Base-by-base conservation (phyloP, 1,140 invertebrate genomes). In the Pogonus chalceus region DNA sequence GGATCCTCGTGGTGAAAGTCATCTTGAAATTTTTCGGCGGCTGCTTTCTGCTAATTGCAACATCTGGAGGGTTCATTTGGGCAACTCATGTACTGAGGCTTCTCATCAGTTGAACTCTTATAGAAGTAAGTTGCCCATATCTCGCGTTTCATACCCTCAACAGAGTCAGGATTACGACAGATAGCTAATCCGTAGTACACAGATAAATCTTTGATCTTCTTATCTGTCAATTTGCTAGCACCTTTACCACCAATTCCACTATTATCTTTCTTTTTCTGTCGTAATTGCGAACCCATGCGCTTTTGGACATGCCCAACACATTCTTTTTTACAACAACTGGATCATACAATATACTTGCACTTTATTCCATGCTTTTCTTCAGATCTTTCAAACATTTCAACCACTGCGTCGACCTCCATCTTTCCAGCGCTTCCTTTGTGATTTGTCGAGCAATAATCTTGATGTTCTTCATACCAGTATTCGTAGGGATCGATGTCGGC, bases 131-230 rank as follows among this genome's bases (percentile, higher is more conserved):
- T 61, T 10, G 62, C 63, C 56, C 55, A 62, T 20, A 65, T 57
- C 20, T 55, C 62, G 21, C 58, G 61, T 56, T 59, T 56, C 61
- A 59, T 67, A 53, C 54, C 51, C 26, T 56, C 52, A 16, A 62
- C 20, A 52, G 49, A 56, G 31, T 64, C 53, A 14, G 53, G 22
- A 57, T 65, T 48, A 10, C 60, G 51, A n/a, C 59, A 52, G 49
- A 66, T 65, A 2, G 60, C 58, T 26, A 58, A 50, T 20, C 63
- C 64, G 56, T 65, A 65, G 52, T 65, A 65, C 24, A 51, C 46
- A 23, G 57, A 47, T 20, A 62, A 31, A 23, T 60, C 49, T 39
- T 55, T 35, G 10, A 65, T 65, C 4, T 52, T 21, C 49, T 46
- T 58, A 37, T 57, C 58, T 14, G 58, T 62, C 22, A 64, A 48